Evolutionary conservation across 1,140 invertebrate genomes (phyloP), one percentile per base, ranked within the genome.

Genomic region (Drosophila pandora): DNA sequence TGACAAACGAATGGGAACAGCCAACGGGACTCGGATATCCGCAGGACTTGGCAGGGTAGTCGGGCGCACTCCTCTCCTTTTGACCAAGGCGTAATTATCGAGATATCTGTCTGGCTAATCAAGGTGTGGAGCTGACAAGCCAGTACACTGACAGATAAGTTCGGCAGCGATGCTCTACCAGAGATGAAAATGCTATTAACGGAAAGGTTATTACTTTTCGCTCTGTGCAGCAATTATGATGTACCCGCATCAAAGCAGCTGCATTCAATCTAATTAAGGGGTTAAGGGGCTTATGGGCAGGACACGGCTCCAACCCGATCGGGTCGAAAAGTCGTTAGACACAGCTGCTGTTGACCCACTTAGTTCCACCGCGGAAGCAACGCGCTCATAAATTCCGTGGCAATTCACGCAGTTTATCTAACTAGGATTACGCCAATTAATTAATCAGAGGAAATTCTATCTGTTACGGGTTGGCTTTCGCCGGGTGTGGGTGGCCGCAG

Each of bases 371-470:
- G 22, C 50, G 62, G 12, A 28, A 43, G 30, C 57, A 39, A 13
- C n/a, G 41, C 25, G 39, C 41, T 57, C 64, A 83, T 76, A 79
- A 79, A 72, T 84, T 84, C 45, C 52, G 3, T 49, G 62, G 48
- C 82, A 59, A 69, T 64, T 85, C 69, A 75, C 76, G 82, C 52
- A 87, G 82, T 64, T 84, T 81, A 85, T 78, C 78, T 71, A 78
- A 59, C 67, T 59, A 63, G 83, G 73, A 87, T 81, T 74, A 87
- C 60, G 63, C 63, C 78, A 75, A 87, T 85, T 79, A 85, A 82
- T 87, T 85, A 68, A 79, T 81, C 79, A 68, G 55, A 30, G 50
- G 55, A 58, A 65, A 76, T 64, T 60, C 72, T 68, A 76, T 68
- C 72, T 50, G 43, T 17, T 45, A 25, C 0, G 59, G n/a, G 2